Conservation (phyloP, 92 coral and sea anemone species). For the Siderastrea siderea region DNA sequence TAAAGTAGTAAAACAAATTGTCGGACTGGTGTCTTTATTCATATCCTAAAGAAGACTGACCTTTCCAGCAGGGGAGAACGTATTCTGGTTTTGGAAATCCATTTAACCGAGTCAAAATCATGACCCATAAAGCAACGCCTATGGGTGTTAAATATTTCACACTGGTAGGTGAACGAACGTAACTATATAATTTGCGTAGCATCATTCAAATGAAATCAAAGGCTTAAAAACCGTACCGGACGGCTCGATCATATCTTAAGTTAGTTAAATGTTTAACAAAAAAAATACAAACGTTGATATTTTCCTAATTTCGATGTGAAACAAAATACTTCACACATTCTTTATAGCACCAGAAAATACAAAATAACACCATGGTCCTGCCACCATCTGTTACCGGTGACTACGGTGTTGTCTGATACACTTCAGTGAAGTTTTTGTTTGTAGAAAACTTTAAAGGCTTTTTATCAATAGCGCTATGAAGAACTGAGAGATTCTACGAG, state of each 20-base stretch:
- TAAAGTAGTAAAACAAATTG: slow-evolving; percentile 13
- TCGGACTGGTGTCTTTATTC: not conserved
- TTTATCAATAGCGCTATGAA: not conserved
- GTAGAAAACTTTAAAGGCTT: not conserved
- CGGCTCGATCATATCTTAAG: not conserved
- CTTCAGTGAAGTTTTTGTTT: slow-evolving; percentile 41
- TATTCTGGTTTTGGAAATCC: slow-evolving; percentile 10
- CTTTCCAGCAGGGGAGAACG: not conserved
- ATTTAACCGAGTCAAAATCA: slow-evolving; percentile 8
- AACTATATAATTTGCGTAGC: no score
- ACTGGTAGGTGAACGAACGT: no score
- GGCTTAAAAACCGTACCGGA: no score
- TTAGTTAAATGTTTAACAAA: not conserved
- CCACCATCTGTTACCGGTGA: slow-evolving; percentile 14
- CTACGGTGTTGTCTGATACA: slow-evolving; percentile 10
- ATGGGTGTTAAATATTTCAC: slow-evolving; percentile 3
- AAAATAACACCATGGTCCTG: slow-evolving; percentile 14
- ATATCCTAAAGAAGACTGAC: not conserved
- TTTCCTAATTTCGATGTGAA: not conserved
- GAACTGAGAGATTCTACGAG: not conserved
- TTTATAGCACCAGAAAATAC: slow-evolving; percentile 2
- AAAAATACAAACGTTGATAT: not conserved
- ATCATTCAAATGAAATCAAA: no score
- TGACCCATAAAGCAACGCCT: not conserved
- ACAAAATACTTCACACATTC: not conserved